Base-by-base conservation (phyloP, 2,888 invertebrate species). In the Acleris laterana region DNA sequence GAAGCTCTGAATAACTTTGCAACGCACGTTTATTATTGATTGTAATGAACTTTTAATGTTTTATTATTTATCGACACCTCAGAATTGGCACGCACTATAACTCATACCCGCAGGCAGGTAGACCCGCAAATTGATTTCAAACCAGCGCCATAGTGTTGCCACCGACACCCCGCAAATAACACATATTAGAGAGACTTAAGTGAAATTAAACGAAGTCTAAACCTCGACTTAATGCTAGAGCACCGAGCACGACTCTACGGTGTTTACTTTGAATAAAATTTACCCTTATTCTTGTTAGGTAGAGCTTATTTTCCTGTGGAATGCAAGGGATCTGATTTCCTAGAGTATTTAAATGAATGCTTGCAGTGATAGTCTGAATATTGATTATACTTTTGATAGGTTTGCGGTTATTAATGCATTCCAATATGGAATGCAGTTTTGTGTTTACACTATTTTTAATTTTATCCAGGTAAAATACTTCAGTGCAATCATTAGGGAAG, bases 131-230 rank as follows among this genome's bases (percentile, higher is more conserved):
- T 81, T 78, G 80, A 75, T 80, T 77, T 71, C 71, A 79, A 82
- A 79, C 75, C 73, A 71, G 74, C 71, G 70, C 72, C 75, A 73
- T 76, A 74, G 72, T 73, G 63, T 42, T 62, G 69, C 71, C 69
- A 68, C 60, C 60, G 68, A 60, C 70, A 69, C 68, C 63, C 28
- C 58, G 71, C 69, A 78, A 85, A 85, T 83, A 80, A 84, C 81
- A 79, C 72, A 74, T 73, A 78, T 83, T 75, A 79, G 62, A 64
- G 13, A 69, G 68, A 75, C 74, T 72, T 81, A 84, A 84, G 80
- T 84, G 83, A 87, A 78, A 84, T 75, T 77, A 81, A 80, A 78
- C 78, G 69, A 62, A 67, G 79, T 73, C 75, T 73, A 75, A 72
- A 73, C 69, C 70, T 75, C 75, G 72, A 75, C 71, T 71, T 79